phyloP scores from a whole-genome alignment of 2,113 vertebrate genomes.

The Gavialis gangeticus region DNA sequence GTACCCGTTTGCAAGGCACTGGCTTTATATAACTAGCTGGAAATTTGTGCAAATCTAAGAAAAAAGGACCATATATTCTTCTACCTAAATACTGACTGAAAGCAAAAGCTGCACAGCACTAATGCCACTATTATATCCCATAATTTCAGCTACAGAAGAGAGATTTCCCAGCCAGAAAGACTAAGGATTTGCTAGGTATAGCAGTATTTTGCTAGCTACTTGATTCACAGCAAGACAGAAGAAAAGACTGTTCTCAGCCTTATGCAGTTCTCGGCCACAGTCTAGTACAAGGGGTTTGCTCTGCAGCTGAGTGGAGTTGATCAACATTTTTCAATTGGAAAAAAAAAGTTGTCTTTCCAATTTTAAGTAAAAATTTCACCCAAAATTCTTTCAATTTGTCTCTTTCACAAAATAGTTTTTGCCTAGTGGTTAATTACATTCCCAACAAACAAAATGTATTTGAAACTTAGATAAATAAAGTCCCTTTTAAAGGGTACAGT shows the following conservation, averaged over 20 bases:
- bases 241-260: too few species aligned
- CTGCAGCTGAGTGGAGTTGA: background rate
- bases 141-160: background rate
- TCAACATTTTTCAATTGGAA: background rate
- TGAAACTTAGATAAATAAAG: background rate
- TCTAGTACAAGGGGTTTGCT: background rate
- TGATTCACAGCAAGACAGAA: background rate
- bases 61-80: background rate
- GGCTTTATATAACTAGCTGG: background rate
- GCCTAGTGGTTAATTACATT: background rate
- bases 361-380: background rate
- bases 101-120: background rate
- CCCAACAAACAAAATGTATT: background rate
- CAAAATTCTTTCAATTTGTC: background rate
- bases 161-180: background rate
- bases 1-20: background rate
- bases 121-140: background rate
- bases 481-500: background rate
- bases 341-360: background rate
- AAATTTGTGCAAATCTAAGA: background rate
- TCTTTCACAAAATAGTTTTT: too few species aligned
- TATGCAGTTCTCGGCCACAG: background rate
- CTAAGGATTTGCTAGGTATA: too few species aligned
- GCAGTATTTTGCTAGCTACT: background rate
- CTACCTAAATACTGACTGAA: background rate